A percentile compares a stretch with the other conserved stretches of the same genome.
Conservation (phyloP, 2,888 invertebrate genomes). For the Epirrhoe alternata region DNA sequence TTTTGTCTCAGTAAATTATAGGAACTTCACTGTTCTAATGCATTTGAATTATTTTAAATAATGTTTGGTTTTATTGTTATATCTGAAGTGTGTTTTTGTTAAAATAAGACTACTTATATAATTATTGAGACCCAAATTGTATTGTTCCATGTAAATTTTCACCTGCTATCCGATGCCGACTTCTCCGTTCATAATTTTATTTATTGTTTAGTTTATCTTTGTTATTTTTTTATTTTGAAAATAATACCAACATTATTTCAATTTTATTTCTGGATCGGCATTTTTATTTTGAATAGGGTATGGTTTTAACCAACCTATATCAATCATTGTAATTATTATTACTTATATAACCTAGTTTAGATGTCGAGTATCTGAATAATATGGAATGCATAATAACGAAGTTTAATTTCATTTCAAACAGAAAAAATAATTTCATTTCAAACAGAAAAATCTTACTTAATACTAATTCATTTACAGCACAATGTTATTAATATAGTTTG, state of each 20-base stretch:
- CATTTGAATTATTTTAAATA: slow-evolving; percentile 55
- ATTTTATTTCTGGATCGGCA: not conserved
- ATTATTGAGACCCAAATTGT: slow-evolving; percentile 3
- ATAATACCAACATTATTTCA: too few relatives aligned
- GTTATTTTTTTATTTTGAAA: not conserved
- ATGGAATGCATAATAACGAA: not conserved
- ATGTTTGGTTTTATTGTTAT: slow-evolving; percentile 44
- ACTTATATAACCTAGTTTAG: not conserved
- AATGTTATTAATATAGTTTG: not conserved
- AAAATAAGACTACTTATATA: slow-evolving; percentile 12
- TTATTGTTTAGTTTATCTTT: not conserved
- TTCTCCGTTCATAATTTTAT: slow-evolving; percentile 15
- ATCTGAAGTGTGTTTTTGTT: slow-evolving; percentile 31
- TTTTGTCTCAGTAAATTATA: slow-evolving; percentile 66
- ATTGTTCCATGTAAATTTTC: slow-evolving; percentile 17
- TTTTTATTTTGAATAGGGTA: not conserved
- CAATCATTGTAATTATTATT: slow-evolving; percentile 45
- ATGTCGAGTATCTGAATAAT: not conserved
- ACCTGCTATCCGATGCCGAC: slow-evolving; percentile 3
- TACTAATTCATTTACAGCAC: not conserved
- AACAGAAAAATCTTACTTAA: not conserved
- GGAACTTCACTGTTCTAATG: slow-evolving; percentile 56
- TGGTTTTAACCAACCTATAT: not conserved
- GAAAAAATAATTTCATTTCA: not conserved
- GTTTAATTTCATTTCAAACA: not conserved